phyloP scores from a whole-genome alignment of 2,797 vertebrate species.

The Characodon lateralis region DNA sequence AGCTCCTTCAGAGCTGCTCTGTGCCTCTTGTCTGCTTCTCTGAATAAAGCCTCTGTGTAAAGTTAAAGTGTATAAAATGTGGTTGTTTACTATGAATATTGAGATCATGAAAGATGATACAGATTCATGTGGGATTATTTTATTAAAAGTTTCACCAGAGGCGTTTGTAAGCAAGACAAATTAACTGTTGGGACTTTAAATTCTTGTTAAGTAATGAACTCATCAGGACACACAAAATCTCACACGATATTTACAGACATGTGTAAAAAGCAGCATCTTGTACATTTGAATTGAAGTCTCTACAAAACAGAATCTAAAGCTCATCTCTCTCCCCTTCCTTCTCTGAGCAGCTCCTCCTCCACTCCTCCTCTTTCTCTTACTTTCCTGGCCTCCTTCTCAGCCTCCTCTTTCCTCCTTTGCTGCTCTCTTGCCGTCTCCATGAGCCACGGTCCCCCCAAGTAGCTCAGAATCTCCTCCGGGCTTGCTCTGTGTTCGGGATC shows the following conservation, averaged over 20 bases:
- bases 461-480: conserved; percentile 84
- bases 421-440: conserved; percentile 70
- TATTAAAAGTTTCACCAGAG: conserved; percentile 19
- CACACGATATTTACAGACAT: conserved; percentile 56
- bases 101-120: not conserved
- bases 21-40: not conserved
- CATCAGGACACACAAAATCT: conserved; percentile 28
- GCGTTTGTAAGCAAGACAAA: conserved; percentile 15
- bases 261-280: conserved; percentile 54
- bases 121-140: conserved; percentile 16
- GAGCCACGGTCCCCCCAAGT: conserved; percentile 84
- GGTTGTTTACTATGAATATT: not conserved
- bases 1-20: not conserved
- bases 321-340: conserved; percentile 77
- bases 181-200: conserved; percentile 30
- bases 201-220: conserved; percentile 19
- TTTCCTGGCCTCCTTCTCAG: conserved; percentile 74
- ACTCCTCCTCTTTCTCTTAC: conserved; percentile 69
- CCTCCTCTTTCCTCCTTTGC: conserved; percentile 62
- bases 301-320: conserved; percentile 26
- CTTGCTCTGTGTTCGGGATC: conserved; percentile 82
- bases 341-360: conserved; percentile 71
- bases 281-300: conserved; percentile 16
- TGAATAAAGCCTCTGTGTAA: not conserved
- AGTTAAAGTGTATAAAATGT: not conserved